Conservation (phyloP, 1,140 invertebrate genomes). For the Drosophila biarmipes region DNA sequence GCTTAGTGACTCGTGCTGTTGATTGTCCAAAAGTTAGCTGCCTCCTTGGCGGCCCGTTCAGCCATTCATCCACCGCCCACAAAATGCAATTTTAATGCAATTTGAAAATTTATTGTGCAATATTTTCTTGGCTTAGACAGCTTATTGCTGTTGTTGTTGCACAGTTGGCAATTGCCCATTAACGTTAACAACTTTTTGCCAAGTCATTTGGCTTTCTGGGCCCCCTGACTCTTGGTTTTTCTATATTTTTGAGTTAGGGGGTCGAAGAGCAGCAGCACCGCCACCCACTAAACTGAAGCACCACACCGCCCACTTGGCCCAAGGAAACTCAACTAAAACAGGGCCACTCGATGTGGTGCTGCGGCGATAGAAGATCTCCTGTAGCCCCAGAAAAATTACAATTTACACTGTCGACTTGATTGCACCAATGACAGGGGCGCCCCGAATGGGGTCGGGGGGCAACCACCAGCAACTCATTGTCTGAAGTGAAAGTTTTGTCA, state of each 20-base stretch:
- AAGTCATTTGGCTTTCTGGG: slow-evolving; percentile 59
- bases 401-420: slow-evolving; percentile 67
- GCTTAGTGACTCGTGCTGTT: slow-evolving; percentile 69
- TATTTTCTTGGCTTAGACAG: slow-evolving; percentile 63
- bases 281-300: slow-evolving; percentile 10
- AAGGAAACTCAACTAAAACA: background rate
- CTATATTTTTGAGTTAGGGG: background rate
- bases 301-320: slow-evolving; percentile 1
- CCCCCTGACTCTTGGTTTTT: slow-evolving; percentile 9
- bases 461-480: slow-evolving; percentile 51
- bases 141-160: slow-evolving; percentile 27
- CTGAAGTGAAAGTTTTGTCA: slow-evolving; percentile 70
- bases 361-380: slow-evolving; percentile 3
- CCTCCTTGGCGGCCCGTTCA: background rate
- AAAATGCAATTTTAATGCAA: slow-evolving; percentile 67
- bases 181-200: slow-evolving; percentile 69
- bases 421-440: slow-evolving; percentile 45
- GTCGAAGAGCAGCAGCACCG: background rate
- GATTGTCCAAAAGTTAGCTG: slow-evolving; percentile 61
- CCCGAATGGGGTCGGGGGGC: background rate
- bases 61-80: slow-evolving; percentile 31
- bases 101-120: slow-evolving; percentile 70
- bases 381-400: slow-evolving; percentile 44
- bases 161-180: slow-evolving; percentile 58
- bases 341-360: background rate